Percentiles rank a stretch among this genome's conserved stretches.
Evolutionary conservation across 2,888 invertebrate species (phyloP).

Genomic region (Ariolimax columbianus): DNA sequence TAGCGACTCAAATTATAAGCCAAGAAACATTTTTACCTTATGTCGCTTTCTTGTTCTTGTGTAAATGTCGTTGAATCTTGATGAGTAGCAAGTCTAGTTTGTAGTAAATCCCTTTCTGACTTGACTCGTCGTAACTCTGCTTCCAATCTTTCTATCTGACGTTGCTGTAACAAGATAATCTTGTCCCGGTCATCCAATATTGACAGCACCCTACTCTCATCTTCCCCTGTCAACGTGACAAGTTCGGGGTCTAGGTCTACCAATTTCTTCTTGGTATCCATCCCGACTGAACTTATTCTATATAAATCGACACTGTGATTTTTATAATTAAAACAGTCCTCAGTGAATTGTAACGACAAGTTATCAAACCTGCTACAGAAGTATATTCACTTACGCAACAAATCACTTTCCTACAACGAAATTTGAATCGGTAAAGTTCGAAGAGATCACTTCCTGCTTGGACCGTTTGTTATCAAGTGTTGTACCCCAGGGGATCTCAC

Average conservation of each 20-base stretch:
- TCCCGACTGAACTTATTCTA: not conserved
- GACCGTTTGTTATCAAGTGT: not conserved
- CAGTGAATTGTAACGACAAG: not conserved
- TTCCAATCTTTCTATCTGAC: slow-evolving; percentile 50
- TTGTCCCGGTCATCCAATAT: slow-evolving; percentile 54
- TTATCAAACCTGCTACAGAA: not conserved
- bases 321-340: not conserved
- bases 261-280: slow-evolving; percentile 38
- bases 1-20: no score
- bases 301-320: not conserved
- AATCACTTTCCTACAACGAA: not conserved
- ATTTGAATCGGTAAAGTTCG: not conserved
- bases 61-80: not conserved
- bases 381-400: not conserved
- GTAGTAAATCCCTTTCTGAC: slow-evolving; percentile 49
- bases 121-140: slow-evolving; percentile 40
- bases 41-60: not conserved
- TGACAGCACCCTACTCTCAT: slow-evolving; percentile 33
- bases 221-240: not conserved
- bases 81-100: slow-evolving; percentile 19
- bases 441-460: not conserved
- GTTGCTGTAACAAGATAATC: slow-evolving; percentile 50
- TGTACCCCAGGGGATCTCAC: not conserved
- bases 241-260: slow-evolving; percentile 40
- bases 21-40: not conserved